A percentile compares a stretch with the other conserved stretches of the same genome.
Evolutionary conservation across 2,113 vertebrate species (phyloP).

Genomic region (Scytalopus superciliaris): DNA sequence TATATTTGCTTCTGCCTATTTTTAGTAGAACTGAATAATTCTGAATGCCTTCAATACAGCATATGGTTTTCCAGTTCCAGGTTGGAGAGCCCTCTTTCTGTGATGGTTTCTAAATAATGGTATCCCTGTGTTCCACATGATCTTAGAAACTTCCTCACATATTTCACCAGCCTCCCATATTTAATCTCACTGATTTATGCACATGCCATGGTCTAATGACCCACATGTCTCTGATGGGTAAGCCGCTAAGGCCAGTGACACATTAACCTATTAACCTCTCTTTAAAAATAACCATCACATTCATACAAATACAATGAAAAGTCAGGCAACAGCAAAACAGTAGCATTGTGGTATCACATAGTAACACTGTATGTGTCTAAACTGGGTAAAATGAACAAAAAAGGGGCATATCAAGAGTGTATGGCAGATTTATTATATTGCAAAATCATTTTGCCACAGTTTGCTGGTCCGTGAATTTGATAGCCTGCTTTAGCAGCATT

Average conservation of each 20-base stretch:
- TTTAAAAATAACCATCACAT: constrained; percentile 13
- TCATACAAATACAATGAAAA: background rate
- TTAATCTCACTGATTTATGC: constrained; percentile 39
- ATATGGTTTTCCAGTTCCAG: background rate
- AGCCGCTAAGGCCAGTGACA: constrained; percentile 28
- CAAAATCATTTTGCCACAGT: background rate
- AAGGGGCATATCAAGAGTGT: background rate
- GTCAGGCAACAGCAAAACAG: background rate
- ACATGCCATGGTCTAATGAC: background rate
- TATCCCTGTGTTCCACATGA: background rate
- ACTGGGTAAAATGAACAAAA: background rate
- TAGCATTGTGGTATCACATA: background rate
- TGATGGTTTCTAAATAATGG: background rate
- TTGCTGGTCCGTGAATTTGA: background rate
- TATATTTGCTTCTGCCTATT: background rate
- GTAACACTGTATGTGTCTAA: background rate
- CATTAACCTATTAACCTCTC: constrained; percentile 62
- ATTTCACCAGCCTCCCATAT: constrained; percentile 14
- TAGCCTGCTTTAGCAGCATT: background rate
- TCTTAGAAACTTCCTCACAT: constrained; percentile 25
- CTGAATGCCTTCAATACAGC: background rate
- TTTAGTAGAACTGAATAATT: background rate
- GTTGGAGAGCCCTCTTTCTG: background rate
- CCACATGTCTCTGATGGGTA: constrained; percentile 34
- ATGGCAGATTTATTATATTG: background rate